Percentiles rank a stretch among this genome's conserved stretches.
phyloP scores from a whole-genome alignment of 1,140 invertebrate genomes.

The Drosophila tropicalis region DNA sequence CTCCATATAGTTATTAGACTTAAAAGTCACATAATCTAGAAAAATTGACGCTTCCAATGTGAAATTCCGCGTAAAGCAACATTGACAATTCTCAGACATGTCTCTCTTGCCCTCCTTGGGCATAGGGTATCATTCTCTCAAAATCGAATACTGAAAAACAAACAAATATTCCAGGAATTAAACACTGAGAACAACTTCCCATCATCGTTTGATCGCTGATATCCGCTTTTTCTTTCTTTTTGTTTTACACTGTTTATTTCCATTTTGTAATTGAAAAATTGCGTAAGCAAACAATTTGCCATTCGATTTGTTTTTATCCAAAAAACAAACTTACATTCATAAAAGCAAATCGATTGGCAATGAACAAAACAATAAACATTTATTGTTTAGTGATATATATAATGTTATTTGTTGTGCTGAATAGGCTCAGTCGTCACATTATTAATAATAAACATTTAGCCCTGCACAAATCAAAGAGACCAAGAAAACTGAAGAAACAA shows the following conservation, averaged over 20 bases:
- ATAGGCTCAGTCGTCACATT: slow-evolving; percentile 49
- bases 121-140: not conserved
- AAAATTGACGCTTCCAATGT: not conserved
- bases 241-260: not conserved
- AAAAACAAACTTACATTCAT: slow-evolving; percentile 27
- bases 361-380: slow-evolving; percentile 78
- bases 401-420: slow-evolving; percentile 44
- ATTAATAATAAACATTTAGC: slow-evolving; percentile 71
- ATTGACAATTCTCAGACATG: not conserved
- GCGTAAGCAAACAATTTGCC: slow-evolving; percentile 38
- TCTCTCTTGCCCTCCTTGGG: not conserved
- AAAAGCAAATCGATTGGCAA: slow-evolving; percentile 69
- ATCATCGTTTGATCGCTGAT: slow-evolving; percentile 13
- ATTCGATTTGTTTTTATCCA: slow-evolving; percentile 36
- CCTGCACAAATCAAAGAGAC: slow-evolving; percentile 61
- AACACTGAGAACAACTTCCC: slow-evolving; percentile 44
- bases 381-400: slow-evolving; percentile 62
- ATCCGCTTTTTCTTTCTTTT: not conserved
- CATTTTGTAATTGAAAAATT: slow-evolving; percentile 46
- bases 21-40: no score
- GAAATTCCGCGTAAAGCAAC: not conserved
- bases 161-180: slow-evolving; percentile 30
- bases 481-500: slow-evolving; percentile 41
- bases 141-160: not conserved
- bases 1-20: no score